These are phyloP conservation scores for Phycodurus eques DNA, from an alignment of 2,113 vertebrate species.

Conservation along the genomic window DNA sequence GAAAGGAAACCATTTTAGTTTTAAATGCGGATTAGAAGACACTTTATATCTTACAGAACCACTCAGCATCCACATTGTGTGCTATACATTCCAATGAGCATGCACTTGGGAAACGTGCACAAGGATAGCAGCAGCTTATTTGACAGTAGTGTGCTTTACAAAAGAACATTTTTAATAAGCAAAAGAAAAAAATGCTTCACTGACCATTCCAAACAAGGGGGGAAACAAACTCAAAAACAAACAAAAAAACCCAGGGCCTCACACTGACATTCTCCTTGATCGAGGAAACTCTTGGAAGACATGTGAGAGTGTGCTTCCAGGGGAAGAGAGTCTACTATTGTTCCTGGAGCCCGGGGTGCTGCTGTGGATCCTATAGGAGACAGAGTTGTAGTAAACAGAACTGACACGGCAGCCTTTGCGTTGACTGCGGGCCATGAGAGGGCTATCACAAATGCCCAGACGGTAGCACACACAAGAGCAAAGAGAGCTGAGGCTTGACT, in stretches of 20 bases:
- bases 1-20: not conserved
- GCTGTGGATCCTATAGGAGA: conserved; percentile 80
- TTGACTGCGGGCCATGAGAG: conserved; percentile 64
- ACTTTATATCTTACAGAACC: conserved; percentile 16
- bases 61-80: conserved; percentile 38
- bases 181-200: conserved; percentile 18
- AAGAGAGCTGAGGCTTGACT: conserved; percentile 72
- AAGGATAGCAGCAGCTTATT: conserved; percentile 24
- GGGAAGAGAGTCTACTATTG: conserved; percentile 82
- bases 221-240: conserved; percentile 14
- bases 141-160: conserved; percentile 6
- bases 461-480: conserved; percentile 83
- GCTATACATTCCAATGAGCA: conserved; percentile 46
- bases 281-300: conserved; percentile 66
- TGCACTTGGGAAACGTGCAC: conserved; percentile 55
- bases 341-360: conserved; percentile 77
- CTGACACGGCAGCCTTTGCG: conserved; percentile 75
- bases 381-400: conserved; percentile 82
- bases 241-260: conserved; percentile 14
- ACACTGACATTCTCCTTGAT: conserved; percentile 84
- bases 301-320: conserved; percentile 77
- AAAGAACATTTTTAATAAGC: conserved; percentile 12
- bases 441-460: conserved; percentile 74
- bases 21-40: conserved; percentile 29
- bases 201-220: conserved; percentile 39